A percentile compares a stretch with the other conserved stretches of the same genome.
Evolutionary conservation across 2,113 vertebrate species (phyloP).

Genomic region (Salvelinus alpinus): DNA sequence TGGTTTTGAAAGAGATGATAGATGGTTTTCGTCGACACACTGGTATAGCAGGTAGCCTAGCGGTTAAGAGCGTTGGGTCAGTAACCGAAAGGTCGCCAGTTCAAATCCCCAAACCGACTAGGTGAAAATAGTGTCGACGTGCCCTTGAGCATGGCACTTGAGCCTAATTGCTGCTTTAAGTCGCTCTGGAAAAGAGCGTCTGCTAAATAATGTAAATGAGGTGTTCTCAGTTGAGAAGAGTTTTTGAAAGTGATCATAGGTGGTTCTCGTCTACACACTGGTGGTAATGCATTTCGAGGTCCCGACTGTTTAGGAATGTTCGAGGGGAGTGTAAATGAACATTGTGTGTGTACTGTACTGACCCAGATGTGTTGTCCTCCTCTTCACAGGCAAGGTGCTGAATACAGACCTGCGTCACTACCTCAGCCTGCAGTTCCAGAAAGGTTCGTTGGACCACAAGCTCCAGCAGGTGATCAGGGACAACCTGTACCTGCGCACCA

Average conservation of each 20-base stretch:
- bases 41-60: background rate
- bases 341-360: constrained; percentile 13
- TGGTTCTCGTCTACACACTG: background rate
- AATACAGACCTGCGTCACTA: constrained; percentile 97
- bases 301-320: background rate
- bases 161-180: too few relatives aligned
- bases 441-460: constrained; percentile 97
- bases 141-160: too few relatives aligned
- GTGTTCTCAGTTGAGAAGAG: too few relatives aligned
- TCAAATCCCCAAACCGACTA: too few relatives aligned
- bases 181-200: too few relatives aligned
- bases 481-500: constrained; percentile 97
- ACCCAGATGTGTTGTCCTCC: constrained; percentile 20
- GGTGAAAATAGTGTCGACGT: too few relatives aligned
- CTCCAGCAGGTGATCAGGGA: constrained; percentile 99
- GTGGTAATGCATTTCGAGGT: background rate
- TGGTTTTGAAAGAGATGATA: too few relatives aligned
- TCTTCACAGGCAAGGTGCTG: constrained; percentile 88
- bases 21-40: background rate
- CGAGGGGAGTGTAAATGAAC: background rate
- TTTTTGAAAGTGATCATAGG: background rate
- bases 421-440: constrained; percentile 98
- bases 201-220: too few relatives aligned
- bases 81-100: background rate
- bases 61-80: background rate